These are phyloP conservation scores for Globodera ellingtonae DNA, from an alignment of 1,140 invertebrate species.

Conservation along the genomic window DNA sequence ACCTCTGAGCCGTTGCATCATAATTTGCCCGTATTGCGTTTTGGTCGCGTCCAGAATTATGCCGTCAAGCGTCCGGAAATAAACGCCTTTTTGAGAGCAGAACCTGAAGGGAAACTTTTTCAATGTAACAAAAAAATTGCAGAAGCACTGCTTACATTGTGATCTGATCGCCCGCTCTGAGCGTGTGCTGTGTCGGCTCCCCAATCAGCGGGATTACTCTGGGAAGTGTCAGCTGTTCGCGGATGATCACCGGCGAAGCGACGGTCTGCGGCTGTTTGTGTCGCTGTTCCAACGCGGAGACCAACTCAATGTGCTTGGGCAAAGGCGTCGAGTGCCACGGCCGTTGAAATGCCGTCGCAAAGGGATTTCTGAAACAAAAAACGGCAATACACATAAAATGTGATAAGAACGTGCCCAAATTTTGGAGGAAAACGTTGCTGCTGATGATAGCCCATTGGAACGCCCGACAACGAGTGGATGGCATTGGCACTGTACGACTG, in stretches of 20 bases:
- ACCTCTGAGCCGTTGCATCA: neutral
- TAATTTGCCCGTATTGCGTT: conserved; percentile 26
- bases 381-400: neutral
- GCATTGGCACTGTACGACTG: neutral
- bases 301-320: conserved; percentile 24
- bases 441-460: conserved; percentile 31
- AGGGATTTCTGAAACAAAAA: neutral
- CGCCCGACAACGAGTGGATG: neutral
- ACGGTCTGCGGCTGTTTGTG: conserved; percentile 3
- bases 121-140: neutral
- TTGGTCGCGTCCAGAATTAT: conserved; percentile 38
- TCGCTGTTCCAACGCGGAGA: neutral
- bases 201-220: conserved; percentile 37
- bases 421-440: conserved; percentile 21
- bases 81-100: conserved; percentile 11
- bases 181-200: neutral
- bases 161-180: conserved; percentile 31
- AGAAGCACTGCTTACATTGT: neutral
- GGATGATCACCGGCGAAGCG: conserved; percentile 2
- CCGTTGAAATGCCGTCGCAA: conserved; percentile 15
- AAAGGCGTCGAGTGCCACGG: conserved; percentile 18
- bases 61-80: conserved; percentile 32
- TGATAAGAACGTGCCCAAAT: neutral
- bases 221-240: conserved; percentile 16
- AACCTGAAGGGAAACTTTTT: conserved; percentile 6